Percentiles rank a stretch among this genome's conserved stretches.
Evolutionary conservation across 2,797 vertebrate genomes (phyloP).

Genomic region (Megalops cyprinoides): DNA sequence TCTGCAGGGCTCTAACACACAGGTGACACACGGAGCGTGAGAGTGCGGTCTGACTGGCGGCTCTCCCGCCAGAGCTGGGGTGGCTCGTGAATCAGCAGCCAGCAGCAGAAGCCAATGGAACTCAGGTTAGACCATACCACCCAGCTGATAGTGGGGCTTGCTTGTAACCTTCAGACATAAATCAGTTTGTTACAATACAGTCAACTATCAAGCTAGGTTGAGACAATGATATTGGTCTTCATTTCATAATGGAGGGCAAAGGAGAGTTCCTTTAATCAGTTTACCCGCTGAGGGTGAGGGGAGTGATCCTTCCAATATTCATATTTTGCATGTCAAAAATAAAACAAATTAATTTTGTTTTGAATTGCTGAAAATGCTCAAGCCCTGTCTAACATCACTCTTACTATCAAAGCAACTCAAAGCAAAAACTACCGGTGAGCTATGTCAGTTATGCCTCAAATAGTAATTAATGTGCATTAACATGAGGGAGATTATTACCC

Average conservation of each 20-base stretch:
- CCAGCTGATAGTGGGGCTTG: conserved; percentile 91
- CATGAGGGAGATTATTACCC: conserved; percentile 77
- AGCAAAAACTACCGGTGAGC: neutral
- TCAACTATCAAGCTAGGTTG: neutral
- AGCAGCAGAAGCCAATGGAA: conserved; percentile 81
- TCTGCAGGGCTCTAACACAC: conserved; percentile 46
- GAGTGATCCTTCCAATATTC: neutral
- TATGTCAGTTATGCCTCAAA: neutral
- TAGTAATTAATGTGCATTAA: neutral
- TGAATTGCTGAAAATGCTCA: too few relatives aligned
- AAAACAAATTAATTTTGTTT: too few relatives aligned
- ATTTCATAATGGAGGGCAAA: neutral
- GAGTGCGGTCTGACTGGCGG: too few relatives aligned
- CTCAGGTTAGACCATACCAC: conserved; percentile 88
- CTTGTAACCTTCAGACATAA: conserved; percentile 97
- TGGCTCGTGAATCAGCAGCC: conserved; percentile 73
- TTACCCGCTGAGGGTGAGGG: neutral
- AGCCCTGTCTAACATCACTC: too few relatives aligned
- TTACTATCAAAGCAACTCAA: neutral
- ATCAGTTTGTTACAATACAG: conserved; percentile 59
- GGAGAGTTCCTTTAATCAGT: too few relatives aligned
- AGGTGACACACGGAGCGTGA: conserved; percentile 60
- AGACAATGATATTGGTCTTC: neutral
- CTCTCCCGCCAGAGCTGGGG: conserved; percentile 43
- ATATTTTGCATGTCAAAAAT: neutral